Evolutionary conservation across 2,888 invertebrate genomes (phyloP).

Genomic region (Tinea pellionella): DNA sequence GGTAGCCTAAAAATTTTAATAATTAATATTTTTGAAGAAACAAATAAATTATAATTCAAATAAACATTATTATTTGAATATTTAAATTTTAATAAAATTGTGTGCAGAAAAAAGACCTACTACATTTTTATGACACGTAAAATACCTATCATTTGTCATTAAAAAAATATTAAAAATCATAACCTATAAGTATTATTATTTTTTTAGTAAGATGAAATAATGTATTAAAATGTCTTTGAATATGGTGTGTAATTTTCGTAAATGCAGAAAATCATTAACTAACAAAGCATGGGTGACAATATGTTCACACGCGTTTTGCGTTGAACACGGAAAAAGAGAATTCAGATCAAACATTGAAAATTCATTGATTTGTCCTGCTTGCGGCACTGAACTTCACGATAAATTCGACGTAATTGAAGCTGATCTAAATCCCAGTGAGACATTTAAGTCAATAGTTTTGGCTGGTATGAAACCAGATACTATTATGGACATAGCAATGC

Average conservation of each 20-base stretch:
- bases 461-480: slow-evolving; percentile 65
- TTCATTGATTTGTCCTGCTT: slow-evolving; percentile 58
- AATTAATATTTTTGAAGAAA: slow-evolving; percentile 11
- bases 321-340: slow-evolving; percentile 62
- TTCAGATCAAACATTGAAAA: slow-evolving; percentile 57
- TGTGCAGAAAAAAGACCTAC: not conserved
- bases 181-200: not conserved
- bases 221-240: slow-evolving; percentile 39
- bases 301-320: slow-evolving; percentile 68
- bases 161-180: not conserved
- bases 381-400: slow-evolving; percentile 55
- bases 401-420: slow-evolving; percentile 66
- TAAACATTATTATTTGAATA: not conserved
- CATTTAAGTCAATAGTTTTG: slow-evolving; percentile 63
- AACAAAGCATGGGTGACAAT: slow-evolving; percentile 65
- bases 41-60: not conserved
- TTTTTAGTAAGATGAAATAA: not conserved
- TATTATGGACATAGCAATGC: slow-evolving; percentile 66
- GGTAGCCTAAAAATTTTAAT: slow-evolving; percentile 60
- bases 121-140: not conserved
- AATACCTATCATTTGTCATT: not conserved
- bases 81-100: not conserved
- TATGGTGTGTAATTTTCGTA: slow-evolving; percentile 64
- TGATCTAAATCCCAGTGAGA: slow-evolving; percentile 60
- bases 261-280: slow-evolving; percentile 56